Conservation (phyloP, 2,797 vertebrate genomes). For the Neomorphus geoffroyi region DNA sequence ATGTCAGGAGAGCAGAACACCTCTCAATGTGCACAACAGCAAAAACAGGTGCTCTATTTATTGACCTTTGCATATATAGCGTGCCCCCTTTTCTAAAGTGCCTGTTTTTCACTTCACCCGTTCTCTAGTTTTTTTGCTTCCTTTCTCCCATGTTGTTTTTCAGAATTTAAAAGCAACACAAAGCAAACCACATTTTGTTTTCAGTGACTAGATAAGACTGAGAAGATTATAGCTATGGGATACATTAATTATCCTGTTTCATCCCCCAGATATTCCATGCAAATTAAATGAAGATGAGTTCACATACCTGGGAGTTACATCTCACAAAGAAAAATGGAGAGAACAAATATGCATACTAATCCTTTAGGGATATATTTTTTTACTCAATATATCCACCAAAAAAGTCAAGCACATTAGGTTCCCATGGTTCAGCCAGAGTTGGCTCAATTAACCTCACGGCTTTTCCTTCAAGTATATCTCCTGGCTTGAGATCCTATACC, state of each 20-base stretch:
- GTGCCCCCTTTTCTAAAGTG: neutral
- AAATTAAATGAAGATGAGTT: neutral
- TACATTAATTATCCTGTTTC: neutral
- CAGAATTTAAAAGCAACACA: neutral
- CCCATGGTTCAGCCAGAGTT: neutral
- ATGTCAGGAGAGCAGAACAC: neutral
- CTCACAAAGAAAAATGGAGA: neutral
- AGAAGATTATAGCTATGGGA: neutral
- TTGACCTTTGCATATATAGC: neutral
- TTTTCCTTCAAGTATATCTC: neutral
- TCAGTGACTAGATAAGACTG: neutral
- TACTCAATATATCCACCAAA: neutral
- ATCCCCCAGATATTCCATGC: neutral
- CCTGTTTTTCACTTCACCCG: neutral
- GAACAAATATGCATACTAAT: rapidly evolving
- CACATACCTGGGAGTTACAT: neutral
- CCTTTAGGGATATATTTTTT: neutral
- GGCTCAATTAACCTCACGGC: neutral
- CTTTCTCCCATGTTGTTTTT: neutral
- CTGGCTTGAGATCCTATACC: neutral
- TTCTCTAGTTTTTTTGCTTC: neutral
- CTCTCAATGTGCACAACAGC: neutral
- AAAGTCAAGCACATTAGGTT: neutral
- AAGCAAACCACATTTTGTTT: neutral
- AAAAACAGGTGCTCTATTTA: neutral